Base-by-base conservation (phyloP, 2,797 vertebrate species). In the Kryptolebias ocellatus region DNA sequence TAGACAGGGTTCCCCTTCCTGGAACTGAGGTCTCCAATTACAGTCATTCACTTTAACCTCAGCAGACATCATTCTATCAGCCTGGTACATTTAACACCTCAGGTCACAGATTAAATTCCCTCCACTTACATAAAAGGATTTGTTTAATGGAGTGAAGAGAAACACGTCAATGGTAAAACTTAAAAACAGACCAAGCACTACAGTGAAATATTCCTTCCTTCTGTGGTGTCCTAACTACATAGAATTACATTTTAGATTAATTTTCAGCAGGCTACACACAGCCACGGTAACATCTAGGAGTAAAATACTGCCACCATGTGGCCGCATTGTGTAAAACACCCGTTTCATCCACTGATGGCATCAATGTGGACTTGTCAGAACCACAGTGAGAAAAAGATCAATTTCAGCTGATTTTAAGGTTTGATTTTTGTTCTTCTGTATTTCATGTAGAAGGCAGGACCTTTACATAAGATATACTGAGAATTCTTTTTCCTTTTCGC, bases 231-330 rank as follows among this genome's bases (percentile, higher is more conserved):
- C 76, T 51, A 80, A 76, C 9, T 34, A 57, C 73, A 79, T 77
- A 60, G 79, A 70, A 55, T 39, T 29, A 59, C 14, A 60, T 24
- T 65, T 64, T 53, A 53, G 66, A 79, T 64, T 70, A 80, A 74
- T 64, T 55, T 67, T 60, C 28, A 64, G 45, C 44, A 72, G 83
- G 74, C 66, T 80, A 72, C 4, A 73, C 42, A 70, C 56, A 52
- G 24, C 67, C 74, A 53, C 42, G 20, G 51, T 74, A 73, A 70
- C 28, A 44, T 79, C 45, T 67, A 73, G 60, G 60, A 69, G 60
- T 49, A 68, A 77, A 82, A 87, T 72, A 83, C 84, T 78, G 90
- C 86, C 91, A 79, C 78, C 87, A 76, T 67, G 74, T 90, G 90
- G 84, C 27, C 39, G 17, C 2, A 59, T 61, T 45, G 60, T 52